Evolutionary conservation across 2,888 invertebrate genomes (phyloP).

Genomic region (Melanotus villosus): DNA sequence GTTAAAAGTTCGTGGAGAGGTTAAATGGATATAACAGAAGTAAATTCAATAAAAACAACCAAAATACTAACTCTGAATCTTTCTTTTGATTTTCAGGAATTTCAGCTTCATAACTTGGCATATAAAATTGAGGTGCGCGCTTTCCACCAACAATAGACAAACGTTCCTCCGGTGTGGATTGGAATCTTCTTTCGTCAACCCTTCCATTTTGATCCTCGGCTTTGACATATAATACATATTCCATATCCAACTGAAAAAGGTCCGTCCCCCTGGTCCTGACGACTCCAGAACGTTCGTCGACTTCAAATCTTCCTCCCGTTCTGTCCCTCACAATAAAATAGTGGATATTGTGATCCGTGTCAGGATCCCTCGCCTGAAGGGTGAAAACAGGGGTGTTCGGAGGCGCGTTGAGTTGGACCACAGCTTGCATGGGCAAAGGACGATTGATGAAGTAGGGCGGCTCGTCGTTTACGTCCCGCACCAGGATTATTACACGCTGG

Average conservation of each 20-base stretch:
- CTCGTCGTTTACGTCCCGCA: slow-evolving; percentile 97
- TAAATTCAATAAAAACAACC: too few relatives aligned
- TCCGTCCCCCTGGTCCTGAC: slow-evolving; percentile 93
- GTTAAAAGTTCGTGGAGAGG: too few relatives aligned
- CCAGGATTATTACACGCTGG: slow-evolving; percentile 94
- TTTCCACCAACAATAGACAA: slow-evolving; percentile 97
- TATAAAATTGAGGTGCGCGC: slow-evolving; percentile 97
- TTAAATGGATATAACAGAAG: too few relatives aligned
- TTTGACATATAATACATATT: slow-evolving; percentile 95
- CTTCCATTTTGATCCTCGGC: slow-evolving; percentile 96
- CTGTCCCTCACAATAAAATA: slow-evolving; percentile 96
- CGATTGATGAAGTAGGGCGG: slow-evolving; percentile 97
- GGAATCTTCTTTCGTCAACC: slow-evolving; percentile 90
- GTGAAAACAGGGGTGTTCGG: slow-evolving; percentile 97
- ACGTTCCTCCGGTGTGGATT: slow-evolving; percentile 92
- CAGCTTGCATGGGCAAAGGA: slow-evolving; percentile 97
- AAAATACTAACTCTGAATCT: slow-evolving; percentile 90
- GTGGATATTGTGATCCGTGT: slow-evolving; percentile 96
- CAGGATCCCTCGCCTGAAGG: slow-evolving; percentile 96
- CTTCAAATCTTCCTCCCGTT: slow-evolving; percentile 82
- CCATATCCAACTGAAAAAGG: slow-evolving; percentile 95
- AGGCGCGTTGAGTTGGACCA: slow-evolving; percentile 95
- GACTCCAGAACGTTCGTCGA: slow-evolving; percentile 92
- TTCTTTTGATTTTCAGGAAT: slow-evolving; percentile 98
- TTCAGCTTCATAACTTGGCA: slow-evolving; percentile 94